Evolutionary conservation across 2,797 vertebrate species (phyloP).

Genomic region (Cetoscarus ocellatus): DNA sequence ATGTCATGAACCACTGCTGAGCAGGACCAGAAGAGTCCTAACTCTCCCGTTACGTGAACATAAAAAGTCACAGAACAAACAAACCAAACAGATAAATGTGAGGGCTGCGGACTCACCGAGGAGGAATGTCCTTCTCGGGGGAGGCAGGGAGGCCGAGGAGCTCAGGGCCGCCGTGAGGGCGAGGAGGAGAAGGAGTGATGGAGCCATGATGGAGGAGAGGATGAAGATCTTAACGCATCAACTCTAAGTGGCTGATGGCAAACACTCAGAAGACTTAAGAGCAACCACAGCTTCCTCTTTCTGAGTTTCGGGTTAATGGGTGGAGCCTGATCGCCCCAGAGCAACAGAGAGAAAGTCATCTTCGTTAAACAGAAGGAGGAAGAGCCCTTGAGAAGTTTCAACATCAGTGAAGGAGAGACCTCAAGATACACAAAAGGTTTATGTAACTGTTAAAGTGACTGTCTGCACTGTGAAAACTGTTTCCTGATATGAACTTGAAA

Average conservation of each 20-base stretch:
- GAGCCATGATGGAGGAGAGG: conserved; percentile 34
- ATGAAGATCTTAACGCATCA: rapidly evolving
- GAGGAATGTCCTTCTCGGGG: conserved; percentile 60
- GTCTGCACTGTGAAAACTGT: too few species aligned
- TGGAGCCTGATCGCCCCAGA: neutral
- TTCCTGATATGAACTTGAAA: too few species aligned
- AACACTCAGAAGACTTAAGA: neutral
- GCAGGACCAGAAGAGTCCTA: too few species aligned
- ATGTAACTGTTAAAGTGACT: too few species aligned
- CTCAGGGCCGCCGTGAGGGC: conserved; percentile 20
- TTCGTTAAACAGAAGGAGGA: neutral
- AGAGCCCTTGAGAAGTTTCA: too few species aligned
- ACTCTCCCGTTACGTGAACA: too few species aligned
- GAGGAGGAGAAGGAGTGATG: conserved; percentile 28
- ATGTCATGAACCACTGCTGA: too few species aligned
- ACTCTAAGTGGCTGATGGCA: neutral
- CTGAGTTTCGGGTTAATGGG: neutral
- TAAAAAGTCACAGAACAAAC: too few species aligned
- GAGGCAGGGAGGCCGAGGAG: conserved; percentile 19
- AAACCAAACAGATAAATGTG: neutral
- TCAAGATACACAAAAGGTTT: too few species aligned
- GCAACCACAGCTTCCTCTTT: conserved; percentile 39
- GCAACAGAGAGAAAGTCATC: neutral
- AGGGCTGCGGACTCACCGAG: conserved; percentile 53
- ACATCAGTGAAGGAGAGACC: too few species aligned